Percentiles rank a stretch among this genome's conserved stretches.
Conservation (phyloP, 2,797 vertebrate genomes). For the Pogoniulus pusillus region DNA sequence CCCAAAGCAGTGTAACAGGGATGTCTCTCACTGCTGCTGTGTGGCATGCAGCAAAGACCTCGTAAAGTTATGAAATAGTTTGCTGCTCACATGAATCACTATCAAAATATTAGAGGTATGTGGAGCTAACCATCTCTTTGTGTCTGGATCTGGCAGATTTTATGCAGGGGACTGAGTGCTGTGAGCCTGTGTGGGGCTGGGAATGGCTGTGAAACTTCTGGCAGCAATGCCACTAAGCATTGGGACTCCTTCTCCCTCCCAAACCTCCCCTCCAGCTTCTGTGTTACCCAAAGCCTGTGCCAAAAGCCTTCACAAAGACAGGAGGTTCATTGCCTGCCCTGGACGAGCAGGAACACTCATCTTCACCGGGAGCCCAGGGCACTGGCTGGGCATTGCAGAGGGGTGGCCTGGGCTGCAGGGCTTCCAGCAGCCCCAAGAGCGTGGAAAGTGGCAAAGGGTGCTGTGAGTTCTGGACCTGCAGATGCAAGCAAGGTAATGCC, state of each 20-base stretch:
- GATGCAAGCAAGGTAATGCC: not conserved
- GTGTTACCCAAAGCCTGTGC: not conserved
- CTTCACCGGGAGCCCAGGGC: not conserved
- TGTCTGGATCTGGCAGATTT: not conserved
- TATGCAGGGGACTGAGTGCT: not conserved
- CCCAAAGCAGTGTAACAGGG: not conserved
- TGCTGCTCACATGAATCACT: constrained; percentile 47
- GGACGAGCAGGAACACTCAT: not conserved
- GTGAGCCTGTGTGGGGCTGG: rapidly evolving
- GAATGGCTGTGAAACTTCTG: not conserved
- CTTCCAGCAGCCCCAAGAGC: not conserved
- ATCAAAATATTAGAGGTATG: constrained; percentile 31
- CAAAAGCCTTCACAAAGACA: not conserved
- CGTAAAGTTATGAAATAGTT: constrained; percentile 34
- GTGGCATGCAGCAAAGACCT: constrained; percentile 15
- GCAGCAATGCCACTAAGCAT: not conserved
- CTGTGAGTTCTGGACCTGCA: rapidly evolving
- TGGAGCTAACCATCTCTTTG: not conserved
- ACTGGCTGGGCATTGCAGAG: not conserved
- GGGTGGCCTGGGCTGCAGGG: not conserved
- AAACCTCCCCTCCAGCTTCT: not conserved
- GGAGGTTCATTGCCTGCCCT: not conserved
- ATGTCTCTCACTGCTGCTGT: not conserved
- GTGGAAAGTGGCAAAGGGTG: not conserved
- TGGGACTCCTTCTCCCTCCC: not conserved